phyloP scores from a whole-genome alignment of 2,888 invertebrate genomes.

The Stenotaenia linearis region DNA sequence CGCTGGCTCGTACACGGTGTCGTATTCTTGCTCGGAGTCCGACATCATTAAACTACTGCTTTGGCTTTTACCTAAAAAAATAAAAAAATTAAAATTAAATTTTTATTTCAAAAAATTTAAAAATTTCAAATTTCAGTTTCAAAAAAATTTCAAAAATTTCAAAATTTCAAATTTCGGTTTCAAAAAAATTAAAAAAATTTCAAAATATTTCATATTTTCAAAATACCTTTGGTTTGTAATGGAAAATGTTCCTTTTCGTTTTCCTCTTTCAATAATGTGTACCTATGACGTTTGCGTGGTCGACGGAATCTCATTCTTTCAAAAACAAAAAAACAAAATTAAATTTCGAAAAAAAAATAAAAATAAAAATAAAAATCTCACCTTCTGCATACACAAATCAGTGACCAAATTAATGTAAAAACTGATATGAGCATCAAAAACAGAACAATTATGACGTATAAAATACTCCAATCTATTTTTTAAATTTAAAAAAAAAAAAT shows the following conservation, averaged over 20 bases:
- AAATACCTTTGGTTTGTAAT: not conserved
- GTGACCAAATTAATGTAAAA: slow-evolving; percentile 43
- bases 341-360: no score
- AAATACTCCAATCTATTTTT: slow-evolving; percentile 78
- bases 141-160: not conserved
- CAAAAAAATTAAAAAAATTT: not conserved
- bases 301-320: slow-evolving; percentile 39
- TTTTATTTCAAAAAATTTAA: not conserved
- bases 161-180: not conserved
- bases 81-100: not conserved
- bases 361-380: no score
- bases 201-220: no score
- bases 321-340: no score
- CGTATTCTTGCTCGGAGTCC: slow-evolving; percentile 36
- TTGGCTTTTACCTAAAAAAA: slow-evolving; percentile 27
- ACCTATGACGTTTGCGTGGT: slow-evolving; percentile 45
- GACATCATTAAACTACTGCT: slow-evolving; percentile 36
- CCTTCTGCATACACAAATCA: slow-evolving; percentile 44
- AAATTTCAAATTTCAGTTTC: not conserved
- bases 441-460: slow-evolving; percentile 71
- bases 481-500: not conserved
- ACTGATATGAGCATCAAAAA: slow-evolving; percentile 44
- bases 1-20: slow-evolving; percentile 34
- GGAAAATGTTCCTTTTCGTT: slow-evolving; percentile 39
- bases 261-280: slow-evolving; percentile 44